Percentiles rank a stretch among this genome's conserved stretches.
Conservation (phyloP, 2,113 vertebrate species). For the Perognathus longimembris region DNA sequence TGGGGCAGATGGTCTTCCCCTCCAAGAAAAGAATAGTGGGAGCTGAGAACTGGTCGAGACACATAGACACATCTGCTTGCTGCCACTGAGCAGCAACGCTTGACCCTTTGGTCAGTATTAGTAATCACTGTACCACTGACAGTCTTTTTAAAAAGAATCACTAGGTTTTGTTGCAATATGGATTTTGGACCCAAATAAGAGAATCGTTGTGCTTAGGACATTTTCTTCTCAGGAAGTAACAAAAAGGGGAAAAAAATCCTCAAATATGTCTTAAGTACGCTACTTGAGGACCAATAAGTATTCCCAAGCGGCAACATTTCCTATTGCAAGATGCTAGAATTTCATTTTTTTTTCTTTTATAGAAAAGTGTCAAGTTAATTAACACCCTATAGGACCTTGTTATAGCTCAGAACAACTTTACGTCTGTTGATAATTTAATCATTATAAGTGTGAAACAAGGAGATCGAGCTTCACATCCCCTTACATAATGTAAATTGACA, state of each 20-base stretch:
- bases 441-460: slow-evolving; percentile 60
- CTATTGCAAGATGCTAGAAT: slow-evolving; percentile 47
- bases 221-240: slow-evolving; percentile 24
- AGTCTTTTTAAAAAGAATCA: background rate
- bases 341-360: slow-evolving; percentile 5
- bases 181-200: background rate
- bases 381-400: slow-evolving; percentile 68
- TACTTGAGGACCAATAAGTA: background rate
- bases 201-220: background rate
- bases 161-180: background rate
- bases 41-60: background rate
- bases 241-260: background rate
- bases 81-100: background rate
- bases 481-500: slow-evolving; percentile 66
- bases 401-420: slow-evolving; percentile 50
- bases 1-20: background rate
- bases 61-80: background rate
- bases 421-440: slow-evolving; percentile 69
- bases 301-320: slow-evolving; percentile 47
- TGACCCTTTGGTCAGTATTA: background rate
- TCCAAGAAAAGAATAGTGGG: background rate
- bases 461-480: slow-evolving; percentile 48
- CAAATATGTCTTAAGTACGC: background rate
- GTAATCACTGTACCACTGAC: background rate
- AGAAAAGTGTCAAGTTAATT: slow-evolving; percentile 72